These are phyloP conservation scores for Callosobruchus maculatus DNA, from an alignment of 2,888 invertebrate species.

Conservation along the genomic window DNA sequence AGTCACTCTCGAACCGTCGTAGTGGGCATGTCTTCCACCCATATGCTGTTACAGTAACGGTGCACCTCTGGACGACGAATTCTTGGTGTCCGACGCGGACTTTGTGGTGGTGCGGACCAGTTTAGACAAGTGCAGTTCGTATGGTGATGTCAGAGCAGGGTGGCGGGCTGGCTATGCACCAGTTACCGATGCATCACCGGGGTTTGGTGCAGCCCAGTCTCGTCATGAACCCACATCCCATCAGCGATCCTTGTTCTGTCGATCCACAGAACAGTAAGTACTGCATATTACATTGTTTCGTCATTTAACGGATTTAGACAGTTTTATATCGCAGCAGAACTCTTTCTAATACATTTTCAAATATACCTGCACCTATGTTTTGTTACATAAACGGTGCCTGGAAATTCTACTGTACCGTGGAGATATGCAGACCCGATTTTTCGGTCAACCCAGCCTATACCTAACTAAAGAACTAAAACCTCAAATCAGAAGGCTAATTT, in stretches of 20 bases:
- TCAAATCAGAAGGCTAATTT: too few species aligned
- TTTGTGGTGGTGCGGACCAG: constrained; percentile 5
- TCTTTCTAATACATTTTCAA: too few species aligned
- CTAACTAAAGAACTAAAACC: too few species aligned
- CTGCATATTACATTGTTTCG: background rate
- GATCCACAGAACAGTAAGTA: constrained; percentile 47
- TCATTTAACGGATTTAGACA: background rate
- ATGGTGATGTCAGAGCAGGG: constrained; percentile 66
- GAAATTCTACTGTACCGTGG: too few species aligned
- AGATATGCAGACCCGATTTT: too few species aligned
- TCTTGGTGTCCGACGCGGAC: background rate
- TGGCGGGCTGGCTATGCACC: constrained; percentile 64
- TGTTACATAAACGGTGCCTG: too few species aligned
- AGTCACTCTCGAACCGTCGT: constrained; percentile 11
- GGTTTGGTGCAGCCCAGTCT: constrained; percentile 60
- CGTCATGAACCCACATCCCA: constrained; percentile 56
- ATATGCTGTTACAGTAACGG: background rate
- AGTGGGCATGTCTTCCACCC: background rate
- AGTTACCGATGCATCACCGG: constrained; percentile 56
- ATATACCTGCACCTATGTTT: too few species aligned
- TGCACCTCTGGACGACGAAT: background rate
- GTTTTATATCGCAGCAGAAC: too few species aligned
- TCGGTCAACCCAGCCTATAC: too few species aligned
- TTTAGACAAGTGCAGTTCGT: constrained; percentile 44
- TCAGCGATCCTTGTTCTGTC: constrained; percentile 43